phyloP scores from a whole-genome alignment of 2,797 vertebrate species.

The Anguilla anguilla region DNA sequence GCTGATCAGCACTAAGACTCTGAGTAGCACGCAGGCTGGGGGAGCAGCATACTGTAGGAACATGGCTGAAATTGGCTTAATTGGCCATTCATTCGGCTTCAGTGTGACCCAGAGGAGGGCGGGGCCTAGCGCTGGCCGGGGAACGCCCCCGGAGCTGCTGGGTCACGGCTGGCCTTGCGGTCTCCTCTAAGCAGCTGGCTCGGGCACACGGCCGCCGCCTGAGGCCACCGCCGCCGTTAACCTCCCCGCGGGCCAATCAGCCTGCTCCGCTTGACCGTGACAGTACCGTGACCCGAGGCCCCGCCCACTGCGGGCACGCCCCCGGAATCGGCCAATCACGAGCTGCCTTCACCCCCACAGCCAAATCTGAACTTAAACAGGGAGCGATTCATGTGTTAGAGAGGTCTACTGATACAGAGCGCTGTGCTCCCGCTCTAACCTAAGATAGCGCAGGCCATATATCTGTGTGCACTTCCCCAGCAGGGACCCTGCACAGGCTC shows the following conservation, averaged over 20 bases:
- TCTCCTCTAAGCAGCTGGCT: neutral
- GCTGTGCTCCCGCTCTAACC: neutral
- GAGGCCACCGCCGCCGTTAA: neutral
- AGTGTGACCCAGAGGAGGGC: too few relatives aligned
- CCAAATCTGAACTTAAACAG: too few relatives aligned
- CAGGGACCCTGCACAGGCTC: neutral
- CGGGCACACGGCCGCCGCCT: neutral
- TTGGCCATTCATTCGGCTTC: neutral
- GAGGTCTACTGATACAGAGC: neutral
- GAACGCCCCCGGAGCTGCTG: neutral
- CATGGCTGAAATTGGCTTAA: neutral
- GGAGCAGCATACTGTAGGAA: neutral
- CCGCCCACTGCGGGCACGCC: neutral
- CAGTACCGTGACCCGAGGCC: neutral
- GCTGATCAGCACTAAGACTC: neutral
- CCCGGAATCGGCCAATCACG: neutral
- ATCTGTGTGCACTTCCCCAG: neutral
- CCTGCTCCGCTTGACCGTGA: neutral
- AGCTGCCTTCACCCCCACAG: neutral
- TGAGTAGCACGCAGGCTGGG: neutral
- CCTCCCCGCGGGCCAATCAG: too few relatives aligned
- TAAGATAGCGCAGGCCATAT: neutral
- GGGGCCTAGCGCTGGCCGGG: neutral
- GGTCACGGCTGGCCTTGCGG: neutral
- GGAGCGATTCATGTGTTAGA: neutral